Base-by-base conservation (phyloP, 2,888 invertebrate species). In the Lepidochitona cinerea region DNA sequence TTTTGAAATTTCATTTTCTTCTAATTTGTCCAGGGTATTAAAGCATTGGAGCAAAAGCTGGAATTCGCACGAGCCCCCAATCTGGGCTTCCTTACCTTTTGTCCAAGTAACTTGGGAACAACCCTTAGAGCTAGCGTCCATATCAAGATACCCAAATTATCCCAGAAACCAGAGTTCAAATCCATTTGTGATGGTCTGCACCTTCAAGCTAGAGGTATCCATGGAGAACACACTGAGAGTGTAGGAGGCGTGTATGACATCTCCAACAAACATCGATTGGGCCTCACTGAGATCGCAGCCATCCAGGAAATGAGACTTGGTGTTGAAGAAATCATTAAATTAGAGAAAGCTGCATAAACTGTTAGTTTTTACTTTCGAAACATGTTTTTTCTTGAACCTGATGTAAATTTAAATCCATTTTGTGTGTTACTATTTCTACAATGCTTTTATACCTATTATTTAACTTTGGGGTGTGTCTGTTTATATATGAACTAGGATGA, bases 91-190 rank as follows among this genome's bases (percentile, higher is more conserved):
- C 91, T 98, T 49, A 94, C 96, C 1, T 94, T 96, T 14, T 93
- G 97, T 81, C 97, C 97, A 0, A 94, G 95, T n/a, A 94, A 94
- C 79, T 91, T 97, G 70, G 98, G 98, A 26, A 95, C 96, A 68
- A 95, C 96, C 76, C 96, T 99, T 85, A 96, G 98, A 86, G 98
- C 98, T 72, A 97, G 97, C 72, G 98, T 99, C 89, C 98, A 98
- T 94, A 91, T 96, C 14, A 94, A 94, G 83, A 93, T 98, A 83
- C 95, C 96, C 1, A 84, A 84, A 68, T 91, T 97, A 18, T 93
- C 95, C 76, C 95, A 94, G 85, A 91, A 93, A 2, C 94, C 95
- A 0, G 94, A 95, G 87, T 92, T 97, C 84, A 93, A 94, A 78
- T 94, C 95, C 85, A 91, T 96, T 71, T 96, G 96, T 89, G 93